phyloP scores from a whole-genome alignment of 1,140 invertebrate species.

The Ladona fulva region DNA sequence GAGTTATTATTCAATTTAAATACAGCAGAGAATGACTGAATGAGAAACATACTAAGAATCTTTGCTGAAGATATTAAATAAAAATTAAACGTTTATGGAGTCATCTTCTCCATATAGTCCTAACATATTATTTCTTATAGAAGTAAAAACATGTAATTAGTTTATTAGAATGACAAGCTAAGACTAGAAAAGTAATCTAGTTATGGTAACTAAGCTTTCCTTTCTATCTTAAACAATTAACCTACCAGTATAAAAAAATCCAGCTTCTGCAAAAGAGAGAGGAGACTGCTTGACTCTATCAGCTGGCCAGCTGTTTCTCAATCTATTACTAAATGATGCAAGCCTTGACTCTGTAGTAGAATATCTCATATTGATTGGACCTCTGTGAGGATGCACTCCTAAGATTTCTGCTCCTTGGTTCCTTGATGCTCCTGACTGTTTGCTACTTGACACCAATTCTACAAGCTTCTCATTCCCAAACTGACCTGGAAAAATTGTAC shows the following conservation, averaged over 20 bases:
- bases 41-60: too few relatives aligned
- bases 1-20: too few relatives aligned
- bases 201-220: too few relatives aligned
- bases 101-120: too few relatives aligned
- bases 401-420: conserved; percentile 25
- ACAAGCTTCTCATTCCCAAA: not conserved
- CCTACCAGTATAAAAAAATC: conserved; percentile 64
- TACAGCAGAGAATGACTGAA: too few relatives aligned
- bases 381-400: conserved; percentile 42
- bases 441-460: not conserved
- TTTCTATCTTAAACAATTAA: too few relatives aligned
- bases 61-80: too few relatives aligned
- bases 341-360: conserved; percentile 53
- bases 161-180: too few relatives aligned
- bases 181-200: too few relatives aligned
- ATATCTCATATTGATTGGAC: conserved; percentile 49
- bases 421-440: conserved; percentile 28
- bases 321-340: conserved; percentile 41
- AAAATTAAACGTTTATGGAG: too few relatives aligned
- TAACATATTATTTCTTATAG: too few relatives aligned
- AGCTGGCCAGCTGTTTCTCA: conserved; percentile 47
- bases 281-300: conserved; percentile 52
- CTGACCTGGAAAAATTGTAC: conserved; percentile 14
- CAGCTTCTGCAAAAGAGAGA: conserved; percentile 56
- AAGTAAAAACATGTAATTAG: too few relatives aligned